A percentile compares a stretch with the other conserved stretches of the same genome.
Conservation (phyloP, 2,888 invertebrate genomes). For the Julus scandinavius region DNA sequence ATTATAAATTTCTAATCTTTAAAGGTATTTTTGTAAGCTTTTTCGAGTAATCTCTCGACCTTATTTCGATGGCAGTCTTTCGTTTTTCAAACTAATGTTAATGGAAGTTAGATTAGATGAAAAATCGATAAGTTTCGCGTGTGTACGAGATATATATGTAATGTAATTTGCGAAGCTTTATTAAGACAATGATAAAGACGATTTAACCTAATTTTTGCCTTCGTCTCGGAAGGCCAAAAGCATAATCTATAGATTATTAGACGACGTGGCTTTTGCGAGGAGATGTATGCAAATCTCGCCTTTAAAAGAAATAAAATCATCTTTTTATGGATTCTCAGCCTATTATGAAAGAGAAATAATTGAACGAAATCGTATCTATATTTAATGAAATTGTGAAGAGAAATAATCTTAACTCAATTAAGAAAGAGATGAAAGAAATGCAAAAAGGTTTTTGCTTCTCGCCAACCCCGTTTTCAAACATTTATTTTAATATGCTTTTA, state of each 20-base stretch:
- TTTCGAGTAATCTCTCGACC: background rate
- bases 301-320: background rate
- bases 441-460: background rate
- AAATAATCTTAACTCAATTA: conserved; percentile 27
- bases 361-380: conserved; percentile 21
- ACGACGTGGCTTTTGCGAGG: background rate
- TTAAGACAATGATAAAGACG: conserved; percentile 21
- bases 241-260: no score
- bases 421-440: background rate
- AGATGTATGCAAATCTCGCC: background rate
- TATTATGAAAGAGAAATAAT: background rate
- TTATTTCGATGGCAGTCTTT: background rate
- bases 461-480: background rate
- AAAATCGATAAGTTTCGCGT: background rate
- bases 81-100: background rate
- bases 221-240: background rate
- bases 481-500: background rate
- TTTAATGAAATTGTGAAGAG: conserved; percentile 14
- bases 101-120: background rate
- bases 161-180: conserved; percentile 27
- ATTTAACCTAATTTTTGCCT: conserved; percentile 16
- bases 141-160: background rate
- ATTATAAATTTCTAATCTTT: no score
- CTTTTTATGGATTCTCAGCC: conserved; percentile 2
- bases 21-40: no score